Base-by-base conservation (phyloP, 1,140 invertebrate genomes). In the Potamilus streckersoni region DNA sequence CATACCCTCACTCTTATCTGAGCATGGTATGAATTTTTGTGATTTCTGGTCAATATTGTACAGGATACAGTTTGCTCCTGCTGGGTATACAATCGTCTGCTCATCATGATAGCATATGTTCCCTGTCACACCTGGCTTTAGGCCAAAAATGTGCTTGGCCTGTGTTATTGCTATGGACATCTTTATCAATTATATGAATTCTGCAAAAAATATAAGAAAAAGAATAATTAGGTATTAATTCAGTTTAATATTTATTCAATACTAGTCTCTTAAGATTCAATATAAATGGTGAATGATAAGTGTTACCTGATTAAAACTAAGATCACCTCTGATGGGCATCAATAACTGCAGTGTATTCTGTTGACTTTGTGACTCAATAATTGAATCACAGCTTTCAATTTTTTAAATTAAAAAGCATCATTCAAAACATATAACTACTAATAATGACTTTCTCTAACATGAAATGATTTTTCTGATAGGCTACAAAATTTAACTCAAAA, bases 1-100 rank as follows among this genome's bases (percentile, higher is more conserved):
- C 83, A 90, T 90, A 31, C 86, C 85, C 67, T 85, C 82, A 74
- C 85, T 89, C 71, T 89, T 90, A 61, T 89, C 87, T 49, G 87
- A 86, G 57, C 84, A 84, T 71, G 89, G 87, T 67, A 92, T 90
- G 76, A 91, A 91, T 70, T 87, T 89, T 80, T 92, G 91, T 61
- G 83, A 80, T 73, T 90, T 91, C 79, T 90, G 88, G 74, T 91
- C 90, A 73, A 90, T 87, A 71, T 91, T 91, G 80, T 90, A 89
- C 49, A 91, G 75, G 60, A 91, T 87, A 64, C 90, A 88, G 80
- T 91, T 89, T 59, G 88, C 86, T n/a, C 91, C 91, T 71, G 87
- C 84, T 55, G 90, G 86, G 73, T 90, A 90, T 11, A 89, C 86
- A 80, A 90, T 85, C 13, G 87, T 89, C 69, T 90, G 85, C 74